Evolutionary conservation across 2,797 vertebrate species (phyloP), one percentile per base, ranked within the genome.

Genomic region (Chiloscyllium punctatum): DNA sequence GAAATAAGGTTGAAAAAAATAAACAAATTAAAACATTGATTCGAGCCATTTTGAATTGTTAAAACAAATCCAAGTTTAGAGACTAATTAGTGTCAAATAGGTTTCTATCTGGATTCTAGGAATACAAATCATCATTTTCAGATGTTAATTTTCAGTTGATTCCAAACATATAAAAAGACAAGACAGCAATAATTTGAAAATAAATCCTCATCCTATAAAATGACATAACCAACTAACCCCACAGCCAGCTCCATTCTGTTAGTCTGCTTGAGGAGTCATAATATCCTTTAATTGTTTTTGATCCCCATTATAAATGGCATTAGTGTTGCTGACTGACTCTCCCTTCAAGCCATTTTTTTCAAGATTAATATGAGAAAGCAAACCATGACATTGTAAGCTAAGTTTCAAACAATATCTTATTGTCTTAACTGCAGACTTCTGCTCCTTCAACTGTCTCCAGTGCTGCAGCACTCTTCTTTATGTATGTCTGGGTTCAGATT

Each of bases 1-100:
- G 87, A 97, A 96, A 8, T 21, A 7, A 82, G 74, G 23, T 95
- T 74, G 42, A 69, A 87, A 95, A 95, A 62, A 68, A 1, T 86
- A 86, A 68, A 15, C 21, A 87, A 86, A 88, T 74, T 69, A 62
- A 95, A 72, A 66, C 51, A 68, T 7, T 88, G 48, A 30, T 16
- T 74, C 33, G 74, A 74, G 33, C 53, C n/a, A 37, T 11, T 92
- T 68, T 3, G 37, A 66, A 37, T 84, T 84, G 84, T 84, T 90
- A 33, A n/a, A 90, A 53, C 7, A 51, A 72, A 27, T 48, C 37
- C 51, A 68, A 11, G 42, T 33, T 27, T 27, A 8, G 3, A 72
- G 68, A 48, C 37, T 25, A 72, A 13, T 5, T 72, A 5, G 53
- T 68, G 48, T 42, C 5, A 30, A 72, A 42, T 9, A 11, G 9